A percentile compares a stretch with the other conserved stretches of the same genome.
Evolutionary conservation across 2,888 invertebrate genomes (phyloP).

Genomic region (Plagiodera versicolora): DNA sequence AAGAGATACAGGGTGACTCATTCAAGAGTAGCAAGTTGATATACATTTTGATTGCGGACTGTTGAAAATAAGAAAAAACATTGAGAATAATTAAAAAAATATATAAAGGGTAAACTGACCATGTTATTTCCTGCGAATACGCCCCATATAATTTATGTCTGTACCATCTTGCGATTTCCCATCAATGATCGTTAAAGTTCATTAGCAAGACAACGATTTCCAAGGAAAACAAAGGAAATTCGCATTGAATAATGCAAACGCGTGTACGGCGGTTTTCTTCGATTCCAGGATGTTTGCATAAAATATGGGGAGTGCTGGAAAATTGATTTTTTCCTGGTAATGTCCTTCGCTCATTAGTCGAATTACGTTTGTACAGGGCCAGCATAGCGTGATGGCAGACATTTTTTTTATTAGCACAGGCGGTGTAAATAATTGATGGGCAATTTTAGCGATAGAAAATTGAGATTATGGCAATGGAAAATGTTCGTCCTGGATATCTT

Average conservation of each 20-base stretch:
- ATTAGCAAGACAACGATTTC: conserved; percentile 20
- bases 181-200: conserved; percentile 16
- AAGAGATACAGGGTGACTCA: too few relatives aligned
- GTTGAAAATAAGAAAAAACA: too few relatives aligned
- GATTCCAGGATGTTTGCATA: conserved; percentile 18
- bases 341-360: conserved; percentile 8
- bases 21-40: too few relatives aligned
- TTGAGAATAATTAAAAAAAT: too few relatives aligned
- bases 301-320: conserved; percentile 24
- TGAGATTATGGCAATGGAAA: conserved; percentile 14
- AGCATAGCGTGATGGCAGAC: conserved; percentile 13
- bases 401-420: conserved; percentile 17
- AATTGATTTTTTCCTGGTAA: conserved; percentile 22
- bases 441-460: conserved; percentile 18
- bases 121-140: background rate
- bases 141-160: background rate
- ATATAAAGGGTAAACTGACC: too few relatives aligned
- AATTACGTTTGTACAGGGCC: conserved; percentile 9
- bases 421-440: conserved; percentile 16
- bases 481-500: conserved; percentile 6
- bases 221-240: conserved; percentile 16
- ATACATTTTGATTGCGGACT: too few relatives aligned
- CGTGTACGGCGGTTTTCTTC: conserved; percentile 22
- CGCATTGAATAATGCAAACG: conserved; percentile 22
- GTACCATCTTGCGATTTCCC: conserved; percentile 6